Conservation (phyloP, 2,888 invertebrate species). For the Campopleginae sp. region DNA sequence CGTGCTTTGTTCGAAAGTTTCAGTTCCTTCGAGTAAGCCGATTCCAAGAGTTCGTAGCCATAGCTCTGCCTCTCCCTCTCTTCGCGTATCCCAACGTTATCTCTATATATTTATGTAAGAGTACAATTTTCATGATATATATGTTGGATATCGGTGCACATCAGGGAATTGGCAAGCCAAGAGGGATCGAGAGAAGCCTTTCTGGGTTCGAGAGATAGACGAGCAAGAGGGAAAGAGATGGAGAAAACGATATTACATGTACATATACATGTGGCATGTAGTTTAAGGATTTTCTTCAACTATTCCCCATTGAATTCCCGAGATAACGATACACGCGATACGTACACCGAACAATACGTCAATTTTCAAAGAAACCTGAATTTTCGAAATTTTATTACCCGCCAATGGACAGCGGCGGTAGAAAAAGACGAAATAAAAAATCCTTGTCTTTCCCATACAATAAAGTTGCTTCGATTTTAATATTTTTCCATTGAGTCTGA, state of each 20-base stretch:
- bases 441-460: neutral
- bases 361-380: conserved; percentile 11
- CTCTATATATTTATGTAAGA: conserved; percentile 41
- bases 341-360: neutral
- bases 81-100: conserved; percentile 11
- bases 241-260: conserved; percentile 28
- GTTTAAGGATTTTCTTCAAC: conserved; percentile 34
- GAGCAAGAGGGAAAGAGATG: conserved; percentile 40
- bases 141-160: conserved; percentile 44
- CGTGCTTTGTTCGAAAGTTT: conserved; percentile 69
- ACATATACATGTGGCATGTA: neutral
- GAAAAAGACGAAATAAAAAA: neutral
- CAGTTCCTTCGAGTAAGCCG: conserved; percentile 68
- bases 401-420: neutral
- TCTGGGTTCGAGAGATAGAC: conserved; percentile 39
- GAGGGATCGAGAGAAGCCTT: conserved; percentile 42
- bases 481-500: too few relatives aligned
- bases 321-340: conserved; percentile 22
- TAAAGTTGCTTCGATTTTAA: neutral
- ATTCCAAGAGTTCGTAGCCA: conserved; percentile 75
- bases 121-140: conserved; percentile 26
- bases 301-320: conserved; percentile 37
- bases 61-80: conserved; percentile 65
- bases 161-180: conserved; percentile 57
- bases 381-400: neutral